phyloP scores from a whole-genome alignment of 2,113 vertebrate species.

The Mastomys natalensis region DNA sequence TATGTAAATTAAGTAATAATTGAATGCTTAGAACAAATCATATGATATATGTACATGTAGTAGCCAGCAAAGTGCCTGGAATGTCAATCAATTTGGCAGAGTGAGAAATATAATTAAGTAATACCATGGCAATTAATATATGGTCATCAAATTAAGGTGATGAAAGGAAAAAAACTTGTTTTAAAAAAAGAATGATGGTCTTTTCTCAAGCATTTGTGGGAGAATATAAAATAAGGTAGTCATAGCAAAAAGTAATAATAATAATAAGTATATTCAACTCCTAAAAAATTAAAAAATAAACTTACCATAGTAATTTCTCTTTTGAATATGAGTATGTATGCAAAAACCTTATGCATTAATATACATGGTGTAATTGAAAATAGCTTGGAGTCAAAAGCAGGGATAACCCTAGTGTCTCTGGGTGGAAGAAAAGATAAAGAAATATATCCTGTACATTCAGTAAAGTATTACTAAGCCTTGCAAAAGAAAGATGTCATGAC shows the following conservation, averaged over 20 bases:
- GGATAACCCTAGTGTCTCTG: not conserved
- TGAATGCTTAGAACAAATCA: not conserved
- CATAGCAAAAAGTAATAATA: not conserved
- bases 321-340: not conserved
- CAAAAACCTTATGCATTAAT: not conserved
- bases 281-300: not conserved
- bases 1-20: not conserved
- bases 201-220: not conserved
- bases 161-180: not conserved
- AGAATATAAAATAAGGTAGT: not conserved
- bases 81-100: not conserved
- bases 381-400: not conserved
- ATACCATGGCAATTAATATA: not conserved
- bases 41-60: not conserved
- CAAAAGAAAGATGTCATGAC: not conserved
- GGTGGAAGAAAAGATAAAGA: not conserved
- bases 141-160: not conserved
- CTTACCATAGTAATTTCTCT: not conserved
- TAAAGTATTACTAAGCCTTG: not conserved
- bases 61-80: not conserved
- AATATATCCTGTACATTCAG: rapidly evolving
- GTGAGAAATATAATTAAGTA: not conserved
- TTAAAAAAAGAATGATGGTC: not conserved
- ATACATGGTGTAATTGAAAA: not conserved
- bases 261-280: not conserved